phyloP scores from a whole-genome alignment of 2,797 vertebrate genomes.

The Gallirallus australis region DNA sequence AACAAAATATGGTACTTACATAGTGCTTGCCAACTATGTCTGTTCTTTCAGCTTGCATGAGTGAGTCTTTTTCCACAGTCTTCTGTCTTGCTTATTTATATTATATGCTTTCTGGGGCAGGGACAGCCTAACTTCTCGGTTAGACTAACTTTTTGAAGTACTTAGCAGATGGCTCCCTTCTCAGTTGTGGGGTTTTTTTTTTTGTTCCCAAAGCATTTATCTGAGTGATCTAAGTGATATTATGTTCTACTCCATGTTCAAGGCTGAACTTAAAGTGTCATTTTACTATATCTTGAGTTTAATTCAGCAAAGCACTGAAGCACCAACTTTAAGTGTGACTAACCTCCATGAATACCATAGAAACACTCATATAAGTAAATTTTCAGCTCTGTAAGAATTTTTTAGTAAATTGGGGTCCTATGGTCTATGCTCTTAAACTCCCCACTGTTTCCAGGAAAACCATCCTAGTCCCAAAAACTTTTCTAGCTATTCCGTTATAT shows the following conservation, averaged over 20 bases:
- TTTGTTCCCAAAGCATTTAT: neutral
- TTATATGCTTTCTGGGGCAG: constrained; percentile 32
- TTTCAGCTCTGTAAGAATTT: neutral
- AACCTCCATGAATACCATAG: neutral
- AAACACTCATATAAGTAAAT: neutral
- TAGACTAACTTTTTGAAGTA: constrained; percentile 37
- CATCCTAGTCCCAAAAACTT: neutral
- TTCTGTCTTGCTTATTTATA: constrained; percentile 49
- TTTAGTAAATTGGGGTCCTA: neutral
- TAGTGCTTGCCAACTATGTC: neutral
- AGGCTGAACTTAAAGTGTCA: neutral
- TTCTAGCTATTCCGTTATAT: neutral
- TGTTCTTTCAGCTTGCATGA: constrained; percentile 25
- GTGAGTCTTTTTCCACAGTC: neutral
- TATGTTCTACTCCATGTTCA: constrained; percentile 9
- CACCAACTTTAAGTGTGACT: neutral
- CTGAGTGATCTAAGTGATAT: constrained; percentile 30
- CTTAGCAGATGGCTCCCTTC: constrained; percentile 58
- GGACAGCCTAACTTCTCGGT: constrained; percentile 30
- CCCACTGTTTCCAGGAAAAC: neutral
- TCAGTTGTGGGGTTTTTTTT: neutral
- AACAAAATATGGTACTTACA: constrained; percentile 28
- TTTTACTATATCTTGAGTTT: neutral
- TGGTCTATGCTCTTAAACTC: neutral
- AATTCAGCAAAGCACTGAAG: neutral